Base-by-base conservation (phyloP, 2,113 vertebrate species). In the Eupsittula cactorum region DNA sequence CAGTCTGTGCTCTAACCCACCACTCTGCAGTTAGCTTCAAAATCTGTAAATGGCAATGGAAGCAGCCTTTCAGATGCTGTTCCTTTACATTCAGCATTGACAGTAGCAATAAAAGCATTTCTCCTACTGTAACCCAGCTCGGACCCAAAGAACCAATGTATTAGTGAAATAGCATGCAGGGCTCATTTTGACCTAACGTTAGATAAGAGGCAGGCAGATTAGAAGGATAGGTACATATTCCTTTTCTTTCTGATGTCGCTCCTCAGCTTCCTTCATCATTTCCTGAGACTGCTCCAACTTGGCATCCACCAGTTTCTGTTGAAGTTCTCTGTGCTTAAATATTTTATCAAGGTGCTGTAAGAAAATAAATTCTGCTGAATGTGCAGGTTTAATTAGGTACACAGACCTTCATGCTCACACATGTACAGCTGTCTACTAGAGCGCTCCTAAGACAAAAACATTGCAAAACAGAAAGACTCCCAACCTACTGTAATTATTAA, bases 261-360 rank as follows among this genome's bases (percentile, higher is more conserved):
- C 99, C 92, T 99, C 98, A 0, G 99, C 98, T 78, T 99, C 98
- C 57, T 98, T 97, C 97, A 99, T 98, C 97, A 98, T 97, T 80
- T 98, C 98, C 86, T 99, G 98, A 10, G 99, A 98, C 96, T 99
- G 98, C 88, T 99, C 98, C 63, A 99, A 97, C 73, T 99, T 99
- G 70, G 99, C 98, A 63, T 99, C 99, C 15, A 99, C 98, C 96
- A 99, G 98, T 93, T 99, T 98, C 96, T 99, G 98, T 92, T 99
- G 99, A 84, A 99, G 98, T 65, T 99, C 99, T 65, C 98, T 98
- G 91, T 99, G 99, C 49, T 98, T 98, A 97, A 99, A 99, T 97
- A 99, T 98, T 98, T 99, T 99, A 97, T 99, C 99, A 93, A 99
- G 97, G 95, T 98, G 98, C 99, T 99, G 96, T 41, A 97, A 93